These are phyloP conservation scores for Zygogramma bicolorata DNA, from an alignment of 2,888 invertebrate species.

Conservation along the genomic window DNA sequence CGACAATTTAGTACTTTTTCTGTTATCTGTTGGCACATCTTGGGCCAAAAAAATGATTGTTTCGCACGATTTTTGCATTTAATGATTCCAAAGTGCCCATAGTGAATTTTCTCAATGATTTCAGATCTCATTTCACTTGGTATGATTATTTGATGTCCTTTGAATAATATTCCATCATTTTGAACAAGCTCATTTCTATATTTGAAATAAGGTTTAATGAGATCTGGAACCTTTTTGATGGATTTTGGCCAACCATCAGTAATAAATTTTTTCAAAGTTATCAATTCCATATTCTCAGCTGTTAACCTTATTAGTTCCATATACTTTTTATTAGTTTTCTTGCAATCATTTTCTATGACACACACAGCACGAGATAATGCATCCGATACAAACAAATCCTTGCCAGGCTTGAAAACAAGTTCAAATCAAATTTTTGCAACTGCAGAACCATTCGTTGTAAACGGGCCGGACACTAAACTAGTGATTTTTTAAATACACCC, in stretches of 20 bases:
- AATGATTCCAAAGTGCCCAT: conserved; percentile 34
- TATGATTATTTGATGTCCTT: conserved; percentile 28
- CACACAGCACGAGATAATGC: conserved; percentile 19
- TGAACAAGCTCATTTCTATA: conserved; percentile 25
- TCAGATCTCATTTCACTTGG: conserved; percentile 32
- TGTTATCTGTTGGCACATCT: conserved; percentile 38
- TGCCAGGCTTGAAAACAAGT: conserved; percentile 28
- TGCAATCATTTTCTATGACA: too few relatives aligned
- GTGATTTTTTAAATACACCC: conserved; percentile 7
- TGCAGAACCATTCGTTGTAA: conserved; percentile 30
- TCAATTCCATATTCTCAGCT: conserved; percentile 19
- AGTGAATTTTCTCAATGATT: conserved; percentile 35
- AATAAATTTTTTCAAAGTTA: conserved; percentile 19
- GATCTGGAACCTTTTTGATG: conserved; percentile 19
- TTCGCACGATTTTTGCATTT: conserved; percentile 35
- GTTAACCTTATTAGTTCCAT: too few relatives aligned
- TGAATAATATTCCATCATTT: conserved; percentile 28
- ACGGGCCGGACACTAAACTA: conserved; percentile 7
- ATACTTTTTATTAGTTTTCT: too few relatives aligned
- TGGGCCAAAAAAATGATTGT: conserved; percentile 40
- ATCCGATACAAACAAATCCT: conserved; percentile 16
- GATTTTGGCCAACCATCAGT: conserved; percentile 35
- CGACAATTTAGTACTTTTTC: conserved; percentile 24
- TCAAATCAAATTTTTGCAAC: conserved; percentile 34
- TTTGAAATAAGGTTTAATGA: conserved; percentile 28